Base-by-base conservation (phyloP, 2,888 invertebrate species). In the Bembecia ichneumoniformis region DNA sequence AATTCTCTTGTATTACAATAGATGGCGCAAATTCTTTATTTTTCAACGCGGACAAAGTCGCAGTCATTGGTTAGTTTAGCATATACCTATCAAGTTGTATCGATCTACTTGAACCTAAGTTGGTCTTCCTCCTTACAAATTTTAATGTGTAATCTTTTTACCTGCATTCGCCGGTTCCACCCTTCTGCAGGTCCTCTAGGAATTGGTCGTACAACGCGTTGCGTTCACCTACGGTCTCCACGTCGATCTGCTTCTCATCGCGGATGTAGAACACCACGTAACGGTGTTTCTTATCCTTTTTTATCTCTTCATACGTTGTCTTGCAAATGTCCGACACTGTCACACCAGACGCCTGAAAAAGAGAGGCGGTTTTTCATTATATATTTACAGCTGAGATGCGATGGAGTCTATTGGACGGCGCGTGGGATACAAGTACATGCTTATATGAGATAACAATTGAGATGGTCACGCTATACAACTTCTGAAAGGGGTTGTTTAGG, bases 251-350 rank as follows among this genome's bases (percentile, higher is more conserved):
- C 88, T 94, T 96, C 81, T 98, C 97, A 79, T 97, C 96, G 67
- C 96, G 93, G 83, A 98, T 96, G 89, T 93, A 96, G 89, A 96
- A 98, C 75, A 98, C 96, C 62, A 98, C 96, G 87, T 97, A 98
- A 77, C 97, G 94, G 88, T 96, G 96, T 76, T 96, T 96, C 90
- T 98, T 98, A 81, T 96, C 96, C 89, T 98, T 96, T 89, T 98
- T 98, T 66, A 98, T 96, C 89, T 97, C 97, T 83, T 97, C 96
- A 84, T 96, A 98, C 66, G 94, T 96, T 58, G 94, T 95, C 90
- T 97, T 96, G 89, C 97, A 98, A 63, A 93, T 92, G 89, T 96
- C 96, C 68, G 96, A 94, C 60, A 98, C 97, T 88, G 96, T 95
- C 66, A 98, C 98, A 79, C 98, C 98, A 74, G 98, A 98, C 89